Evolutionary conservation across 2,888 invertebrate species (phyloP).

Genomic region (Syrista parreyssii): DNA sequence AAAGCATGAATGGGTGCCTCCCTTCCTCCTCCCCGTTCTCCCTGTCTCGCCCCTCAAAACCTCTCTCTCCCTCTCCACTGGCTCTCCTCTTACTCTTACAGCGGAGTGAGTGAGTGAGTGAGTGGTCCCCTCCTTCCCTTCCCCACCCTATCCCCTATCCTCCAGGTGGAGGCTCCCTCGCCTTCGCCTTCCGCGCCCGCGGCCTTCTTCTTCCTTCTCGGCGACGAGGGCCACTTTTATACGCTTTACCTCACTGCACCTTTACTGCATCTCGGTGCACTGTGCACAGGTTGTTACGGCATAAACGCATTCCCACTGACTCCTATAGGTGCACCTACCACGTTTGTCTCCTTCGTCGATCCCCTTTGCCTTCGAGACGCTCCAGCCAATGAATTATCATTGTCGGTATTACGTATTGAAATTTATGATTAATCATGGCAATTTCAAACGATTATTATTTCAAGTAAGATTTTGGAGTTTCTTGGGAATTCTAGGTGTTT

Average conservation of each 20-base stretch:
- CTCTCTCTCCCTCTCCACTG: constrained; percentile 29
- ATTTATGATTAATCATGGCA: background rate
- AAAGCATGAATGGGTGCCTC: constrained; percentile 64
- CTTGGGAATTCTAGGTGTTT: background rate
- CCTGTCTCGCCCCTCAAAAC: constrained; percentile 17
- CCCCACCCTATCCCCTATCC: background rate
- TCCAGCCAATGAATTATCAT: too few relatives aligned
- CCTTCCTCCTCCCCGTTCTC: constrained; percentile 33
- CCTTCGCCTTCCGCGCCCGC: constrained; percentile 34
- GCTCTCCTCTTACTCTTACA: constrained; percentile 23
- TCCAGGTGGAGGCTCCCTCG: constrained; percentile 12
- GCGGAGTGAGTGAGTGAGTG: constrained; percentile 9
- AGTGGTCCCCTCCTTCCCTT: constrained; percentile 10
- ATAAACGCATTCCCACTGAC: background rate
- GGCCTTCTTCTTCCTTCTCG: constrained; percentile 28
- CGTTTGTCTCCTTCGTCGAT: background rate
- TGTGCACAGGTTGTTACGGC: background rate
- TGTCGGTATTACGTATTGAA: background rate
- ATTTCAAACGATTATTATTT: too few relatives aligned
- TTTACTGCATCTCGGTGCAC: background rate
- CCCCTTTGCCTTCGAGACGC: background rate
- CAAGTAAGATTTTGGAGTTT: background rate
- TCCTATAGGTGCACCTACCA: background rate
- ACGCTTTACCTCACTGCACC: constrained; percentile 15
- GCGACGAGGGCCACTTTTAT: background rate